Conservation (phyloP, 2,888 invertebrate species). For the Drosophila kambysellisi region DNA sequence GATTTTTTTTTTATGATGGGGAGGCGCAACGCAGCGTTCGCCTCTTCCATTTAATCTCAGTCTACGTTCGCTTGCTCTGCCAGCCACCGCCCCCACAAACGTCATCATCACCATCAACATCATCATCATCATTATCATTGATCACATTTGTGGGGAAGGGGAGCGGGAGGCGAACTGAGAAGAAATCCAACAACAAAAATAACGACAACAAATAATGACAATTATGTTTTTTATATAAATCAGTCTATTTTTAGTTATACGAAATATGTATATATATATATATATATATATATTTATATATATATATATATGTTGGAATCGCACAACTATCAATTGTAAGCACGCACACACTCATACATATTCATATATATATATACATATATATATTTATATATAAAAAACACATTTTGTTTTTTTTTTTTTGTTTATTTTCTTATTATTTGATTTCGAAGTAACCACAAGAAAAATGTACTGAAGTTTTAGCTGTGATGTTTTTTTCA, state of each 20-base stretch:
- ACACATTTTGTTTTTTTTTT: slow-evolving; percentile 43
- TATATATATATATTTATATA: slow-evolving; percentile 9
- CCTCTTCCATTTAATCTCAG: slow-evolving; percentile 38
- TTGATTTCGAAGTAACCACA: slow-evolving; percentile 60
- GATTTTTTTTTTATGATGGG: neutral
- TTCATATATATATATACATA: neutral
- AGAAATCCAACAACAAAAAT: slow-evolving; percentile 1
- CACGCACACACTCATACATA: neutral
- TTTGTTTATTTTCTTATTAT: slow-evolving; percentile 37
- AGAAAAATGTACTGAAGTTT: slow-evolving; percentile 84
- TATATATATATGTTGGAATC: slow-evolving; percentile 4
- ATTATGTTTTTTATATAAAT: slow-evolving; percentile 13
- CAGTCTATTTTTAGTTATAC: slow-evolving; percentile 30
- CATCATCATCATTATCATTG: neutral
- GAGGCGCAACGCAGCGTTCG: slow-evolving; percentile 2
- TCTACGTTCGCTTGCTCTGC: slow-evolving; percentile 21
- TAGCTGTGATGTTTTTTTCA: slow-evolving; percentile 85
- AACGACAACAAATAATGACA: slow-evolving; percentile 13
- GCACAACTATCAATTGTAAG: slow-evolving; percentile 3
- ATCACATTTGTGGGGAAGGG: neutral
- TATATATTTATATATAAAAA: slow-evolving; percentile 1
- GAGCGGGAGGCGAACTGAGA: slow-evolving; percentile 13
- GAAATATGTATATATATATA: slow-evolving; percentile 28
- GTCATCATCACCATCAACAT: too few species aligned
- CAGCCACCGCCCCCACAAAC: neutral